Evolutionary conservation across 2,797 vertebrate genomes (phyloP), one percentile per base, ranked within the genome.

Genomic region (Amblyopsis hoosieri): DNA sequence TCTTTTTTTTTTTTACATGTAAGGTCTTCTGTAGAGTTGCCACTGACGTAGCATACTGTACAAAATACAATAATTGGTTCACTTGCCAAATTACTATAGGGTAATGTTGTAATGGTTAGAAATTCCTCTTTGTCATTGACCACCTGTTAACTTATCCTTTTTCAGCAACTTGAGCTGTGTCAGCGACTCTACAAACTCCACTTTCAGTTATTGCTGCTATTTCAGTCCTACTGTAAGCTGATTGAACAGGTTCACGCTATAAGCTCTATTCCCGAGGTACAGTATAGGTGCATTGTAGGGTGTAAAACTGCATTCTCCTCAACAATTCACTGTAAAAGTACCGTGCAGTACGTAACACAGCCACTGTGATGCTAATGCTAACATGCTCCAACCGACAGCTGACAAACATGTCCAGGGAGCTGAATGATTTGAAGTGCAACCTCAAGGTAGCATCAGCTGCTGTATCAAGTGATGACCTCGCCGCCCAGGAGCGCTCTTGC

Each of bases 171-270:
- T 93, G 97, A 99, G 85, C 94, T 99, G 71, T 99, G 97, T 91
- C 97, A 98, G 87, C 93, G 95, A 80, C 91, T 99, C 80, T 99
- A 99, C 92, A 99, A 99, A 80, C 95, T 99, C 78, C 97, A 99
- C 82, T 99, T 99, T 87, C 97, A 99, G 91, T 93, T 99, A 85
- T 87, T 99, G 79, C 92, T 99, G 91, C 97, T 99, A 83, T 99
- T 98, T 94, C 96, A 99, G 81, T 98, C 97, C 75, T 99, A 99
- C 91, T 98, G 96, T 91, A 99, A 99, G 89, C 95, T 99, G 89
- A 97, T 97, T 45, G 94, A 96, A 81, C 95, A 98, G 85, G 94
- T 98, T 82, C 93, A 98, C 0, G 89, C 93, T 75, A 95, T 97
- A 78, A 96, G 93, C 87, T 94, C 93, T 60, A 85, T 94, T 90